Conservation (phyloP, 1,140 invertebrate species). For the Potamilus streckersoni region DNA sequence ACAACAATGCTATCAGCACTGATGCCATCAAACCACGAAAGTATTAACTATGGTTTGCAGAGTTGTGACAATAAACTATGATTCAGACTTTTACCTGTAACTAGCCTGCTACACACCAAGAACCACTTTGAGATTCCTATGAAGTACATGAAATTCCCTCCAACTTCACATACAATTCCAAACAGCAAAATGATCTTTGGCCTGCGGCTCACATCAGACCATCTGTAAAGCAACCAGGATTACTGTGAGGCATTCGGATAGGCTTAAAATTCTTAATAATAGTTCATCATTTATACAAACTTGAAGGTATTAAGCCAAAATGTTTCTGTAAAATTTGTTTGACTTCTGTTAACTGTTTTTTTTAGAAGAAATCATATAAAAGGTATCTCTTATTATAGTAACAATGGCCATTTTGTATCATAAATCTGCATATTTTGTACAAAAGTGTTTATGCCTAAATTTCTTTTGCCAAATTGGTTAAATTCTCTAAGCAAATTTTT, state of each 20-base stretch:
- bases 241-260: not conserved
- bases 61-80: too few species aligned
- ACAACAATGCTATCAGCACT: too few species aligned
- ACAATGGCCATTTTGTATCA: too few species aligned
- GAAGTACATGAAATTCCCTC: conserved; percentile 64
- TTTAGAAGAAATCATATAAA: not conserved
- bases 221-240: conserved; percentile 35
- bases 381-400: too few species aligned
- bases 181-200: conserved; percentile 56
- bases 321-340: too few species aligned
- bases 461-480: not conserved
- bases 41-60: too few species aligned
- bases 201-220: conserved; percentile 47
- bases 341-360: too few species aligned
- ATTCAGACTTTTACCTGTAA: conserved; percentile 49
- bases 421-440: not conserved
- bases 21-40: too few species aligned
- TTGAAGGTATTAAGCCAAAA: too few species aligned
- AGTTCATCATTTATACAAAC: not conserved
- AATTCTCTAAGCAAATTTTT: too few species aligned
- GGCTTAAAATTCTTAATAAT: not conserved
- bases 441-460: not conserved
- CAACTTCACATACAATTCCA: conserved; percentile 57
- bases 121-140: conserved; percentile 62
- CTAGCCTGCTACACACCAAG: conserved; percentile 57